Conservation (phyloP, 2,113 vertebrate genomes). For the Deroptyus accipitrinus region DNA sequence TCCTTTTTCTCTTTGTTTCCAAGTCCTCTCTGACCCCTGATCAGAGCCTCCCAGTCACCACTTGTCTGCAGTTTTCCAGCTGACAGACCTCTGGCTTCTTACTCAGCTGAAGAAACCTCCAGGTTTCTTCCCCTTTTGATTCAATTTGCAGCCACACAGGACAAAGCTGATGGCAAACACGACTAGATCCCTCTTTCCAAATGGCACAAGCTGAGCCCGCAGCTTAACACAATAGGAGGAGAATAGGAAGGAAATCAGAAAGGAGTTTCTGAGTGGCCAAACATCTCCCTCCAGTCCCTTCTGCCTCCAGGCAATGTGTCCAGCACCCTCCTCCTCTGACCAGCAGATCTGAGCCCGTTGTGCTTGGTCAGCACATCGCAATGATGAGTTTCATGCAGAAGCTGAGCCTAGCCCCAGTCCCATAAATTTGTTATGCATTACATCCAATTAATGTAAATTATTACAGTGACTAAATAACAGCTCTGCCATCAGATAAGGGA, state of each 20-base stretch:
- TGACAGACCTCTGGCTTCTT: neutral
- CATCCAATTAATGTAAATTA: slow-evolving; percentile 69
- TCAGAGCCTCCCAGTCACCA: neutral
- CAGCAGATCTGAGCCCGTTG: neutral
- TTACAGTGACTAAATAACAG: slow-evolving; percentile 46
- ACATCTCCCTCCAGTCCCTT: neutral
- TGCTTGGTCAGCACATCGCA: slow-evolving; percentile 47
- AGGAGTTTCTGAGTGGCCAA: neutral
- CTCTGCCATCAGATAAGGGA: neutral
- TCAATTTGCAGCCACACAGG: neutral
- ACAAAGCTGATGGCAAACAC: neutral
- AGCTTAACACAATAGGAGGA: neutral
- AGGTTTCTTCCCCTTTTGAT: neutral
- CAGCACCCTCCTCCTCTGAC: neutral
- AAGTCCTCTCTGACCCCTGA: neutral
- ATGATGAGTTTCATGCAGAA: slow-evolving; percentile 47
- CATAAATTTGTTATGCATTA: slow-evolving; percentile 67
- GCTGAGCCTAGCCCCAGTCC: slow-evolving; percentile 6
- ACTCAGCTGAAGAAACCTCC: neutral
- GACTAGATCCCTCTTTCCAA: neutral
- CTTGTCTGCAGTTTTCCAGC: neutral
- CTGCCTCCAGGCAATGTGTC: neutral
- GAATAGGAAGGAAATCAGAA: neutral
- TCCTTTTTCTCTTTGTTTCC: neutral
- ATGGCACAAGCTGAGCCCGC: neutral